Evolutionary conservation across 2,113 vertebrate genomes (phyloP), one percentile per base, ranked within the genome.

Genomic region (Lucifuga dentata): DNA sequence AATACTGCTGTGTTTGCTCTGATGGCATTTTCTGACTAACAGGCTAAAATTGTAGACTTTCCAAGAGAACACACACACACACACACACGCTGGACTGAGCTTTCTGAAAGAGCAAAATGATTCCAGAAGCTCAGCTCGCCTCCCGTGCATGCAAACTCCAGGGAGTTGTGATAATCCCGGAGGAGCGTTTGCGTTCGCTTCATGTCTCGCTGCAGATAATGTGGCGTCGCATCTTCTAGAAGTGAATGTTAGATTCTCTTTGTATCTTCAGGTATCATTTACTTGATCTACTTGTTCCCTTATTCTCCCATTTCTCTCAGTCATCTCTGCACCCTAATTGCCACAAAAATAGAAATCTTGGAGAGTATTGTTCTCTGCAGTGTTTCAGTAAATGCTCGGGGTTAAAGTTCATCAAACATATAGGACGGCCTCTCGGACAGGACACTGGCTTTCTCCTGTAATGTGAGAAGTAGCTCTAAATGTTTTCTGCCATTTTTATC

Each of bases 51-150:
- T 21, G 6, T 35, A 73, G 41, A 48, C 16, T 20, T 84, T 64
- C 53, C 61, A 7, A 12, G 36, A 70, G 68, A 70, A 36, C 11
- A 49, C 24, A 52, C 4, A 24, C 19, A 62, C 32, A 43, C 5
- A 17, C 19, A 51, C 32, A 43, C 13, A 26, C 13, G 20, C 23
- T 36, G 13, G 4, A n/a, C 11, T 61, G 35, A 11, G 24, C 13
- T 56, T 62, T 55, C 73, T 82, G 52, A 68, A 50, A 65, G 32
- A 68, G 39, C 33, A 23, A 57, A 52, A 23, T 11, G 55, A 61
- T 68, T 26, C 43, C 59, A 49, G 3, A 9, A 72, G 75, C 40
- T 56, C 41, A n/a, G 19, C 36, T 45, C 48, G 43, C 49, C 40
- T 41, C 35, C 53, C 23, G 29, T 52, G 19, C 35, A 33, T 41